Evolutionary conservation across 2,797 vertebrate genomes (phyloP).

Genomic region (Halcyon badia): DNA sequence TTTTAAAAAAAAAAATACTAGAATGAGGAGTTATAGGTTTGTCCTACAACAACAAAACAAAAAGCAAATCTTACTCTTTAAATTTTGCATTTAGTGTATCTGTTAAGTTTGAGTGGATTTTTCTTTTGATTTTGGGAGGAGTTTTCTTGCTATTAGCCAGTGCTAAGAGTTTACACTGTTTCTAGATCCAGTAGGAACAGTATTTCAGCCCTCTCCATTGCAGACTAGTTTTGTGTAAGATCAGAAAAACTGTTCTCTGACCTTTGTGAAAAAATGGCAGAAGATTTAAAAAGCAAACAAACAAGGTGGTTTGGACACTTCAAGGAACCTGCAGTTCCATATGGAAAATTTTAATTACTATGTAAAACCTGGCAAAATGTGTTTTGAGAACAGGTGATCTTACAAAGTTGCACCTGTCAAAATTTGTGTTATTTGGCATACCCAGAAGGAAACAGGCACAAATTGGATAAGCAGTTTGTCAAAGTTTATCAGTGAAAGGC

Average conservation of each 20-base stretch:
- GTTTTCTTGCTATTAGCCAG: not conserved
- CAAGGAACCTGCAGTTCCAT: not conserved
- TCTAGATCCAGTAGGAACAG: not conserved
- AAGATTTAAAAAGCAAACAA: not conserved
- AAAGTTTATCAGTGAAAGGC: not conserved
- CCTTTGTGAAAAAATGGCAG: not conserved
- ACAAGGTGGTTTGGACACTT: not conserved
- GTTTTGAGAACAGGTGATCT: not conserved
- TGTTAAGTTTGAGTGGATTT: not conserved
- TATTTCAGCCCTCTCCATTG: not conserved
- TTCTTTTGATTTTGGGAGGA: not conserved
- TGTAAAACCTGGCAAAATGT: not conserved
- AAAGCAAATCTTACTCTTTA: not conserved
- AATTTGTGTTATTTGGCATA: slow-evolving; percentile 1
- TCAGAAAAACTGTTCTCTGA: not conserved
- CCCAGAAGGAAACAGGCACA: not conserved
- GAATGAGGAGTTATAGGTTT: not conserved
- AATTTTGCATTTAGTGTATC: not conserved
- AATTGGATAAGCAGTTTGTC: not conserved
- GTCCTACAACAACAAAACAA: not conserved
- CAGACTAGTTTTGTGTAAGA: not conserved
- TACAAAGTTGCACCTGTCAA: slow-evolving; percentile 19
- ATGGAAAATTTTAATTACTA: slow-evolving; percentile 11
- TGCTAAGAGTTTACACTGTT: accelerated
- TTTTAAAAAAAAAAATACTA: not conserved